A percentile compares a stretch with the other conserved stretches of the same genome.
Conservation (phyloP, 2,797 vertebrate genomes). For the Leucoraja ocellata region DNA sequence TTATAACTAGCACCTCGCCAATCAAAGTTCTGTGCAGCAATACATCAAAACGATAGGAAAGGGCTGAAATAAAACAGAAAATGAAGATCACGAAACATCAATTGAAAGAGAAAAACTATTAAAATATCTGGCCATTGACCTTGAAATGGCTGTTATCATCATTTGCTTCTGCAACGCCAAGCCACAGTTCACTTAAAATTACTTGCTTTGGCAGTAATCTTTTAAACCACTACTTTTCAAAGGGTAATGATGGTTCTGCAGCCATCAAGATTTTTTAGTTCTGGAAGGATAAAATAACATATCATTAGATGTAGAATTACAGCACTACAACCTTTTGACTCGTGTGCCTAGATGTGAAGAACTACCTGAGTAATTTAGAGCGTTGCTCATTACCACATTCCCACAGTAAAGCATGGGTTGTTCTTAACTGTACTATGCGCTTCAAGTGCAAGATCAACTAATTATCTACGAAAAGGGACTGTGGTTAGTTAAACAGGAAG, state of each 20-base stretch:
- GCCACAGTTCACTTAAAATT: background rate
- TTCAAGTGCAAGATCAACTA: background rate
- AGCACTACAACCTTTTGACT: background rate
- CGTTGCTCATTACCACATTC: background rate
- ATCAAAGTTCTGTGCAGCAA: background rate
- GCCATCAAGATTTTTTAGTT: background rate
- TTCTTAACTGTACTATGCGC: background rate
- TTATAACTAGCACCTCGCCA: background rate
- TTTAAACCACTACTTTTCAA: background rate
- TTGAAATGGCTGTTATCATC: background rate
- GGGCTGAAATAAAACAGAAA: no score
- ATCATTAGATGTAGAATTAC: background rate
- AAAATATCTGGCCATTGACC: no score
- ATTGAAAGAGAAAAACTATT: no score
- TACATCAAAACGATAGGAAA: background rate
- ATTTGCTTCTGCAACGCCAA: background rate
- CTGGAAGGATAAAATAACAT: background rate
- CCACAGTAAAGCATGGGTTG: background rate
- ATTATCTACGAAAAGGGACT: background rate
- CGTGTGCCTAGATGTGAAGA: background rate
- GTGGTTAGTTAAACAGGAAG: background rate
- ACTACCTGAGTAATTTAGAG: background rate
- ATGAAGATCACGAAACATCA: no score
- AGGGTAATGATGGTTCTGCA: background rate
- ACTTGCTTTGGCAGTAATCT: background rate